Conservation (phyloP, 2,797 vertebrate genomes). For the Picus viridis region DNA sequence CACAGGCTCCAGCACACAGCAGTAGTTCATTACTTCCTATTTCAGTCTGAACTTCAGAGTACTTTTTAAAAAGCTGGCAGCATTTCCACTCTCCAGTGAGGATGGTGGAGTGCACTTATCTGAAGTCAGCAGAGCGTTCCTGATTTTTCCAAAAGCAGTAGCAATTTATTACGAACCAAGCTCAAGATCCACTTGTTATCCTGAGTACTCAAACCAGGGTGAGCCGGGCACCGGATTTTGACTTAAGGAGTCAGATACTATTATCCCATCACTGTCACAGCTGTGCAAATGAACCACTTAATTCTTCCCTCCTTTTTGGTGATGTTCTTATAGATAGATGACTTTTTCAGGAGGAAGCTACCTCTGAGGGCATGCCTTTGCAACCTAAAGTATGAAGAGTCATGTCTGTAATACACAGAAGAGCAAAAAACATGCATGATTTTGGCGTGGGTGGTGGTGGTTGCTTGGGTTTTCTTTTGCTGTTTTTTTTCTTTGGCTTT, state of each 20-base stretch:
- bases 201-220: not conserved
- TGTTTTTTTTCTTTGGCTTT: not conserved
- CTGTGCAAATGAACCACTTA: not conserved
- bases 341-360: not conserved
- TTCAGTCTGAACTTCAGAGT: not conserved
- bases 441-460: too few relatives aligned
- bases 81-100: not conserved
- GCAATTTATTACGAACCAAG: not conserved
- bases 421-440: not conserved
- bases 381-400: not conserved
- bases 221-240: not conserved
- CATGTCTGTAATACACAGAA: not conserved
- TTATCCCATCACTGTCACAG: not conserved
- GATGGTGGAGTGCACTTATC: not conserved
- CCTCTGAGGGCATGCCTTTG: not conserved
- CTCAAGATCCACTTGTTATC: not conserved
- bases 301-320: not conserved
- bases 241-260: not conserved
- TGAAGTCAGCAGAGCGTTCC: not conserved
- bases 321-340: not conserved
- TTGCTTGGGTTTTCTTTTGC: too few relatives aligned
- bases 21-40: not conserved
- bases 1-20: accelerated
- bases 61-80: not conserved
- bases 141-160: not conserved